Base-by-base conservation (phyloP, 2,888 invertebrate species). In the Monoplex corrugatus region DNA sequence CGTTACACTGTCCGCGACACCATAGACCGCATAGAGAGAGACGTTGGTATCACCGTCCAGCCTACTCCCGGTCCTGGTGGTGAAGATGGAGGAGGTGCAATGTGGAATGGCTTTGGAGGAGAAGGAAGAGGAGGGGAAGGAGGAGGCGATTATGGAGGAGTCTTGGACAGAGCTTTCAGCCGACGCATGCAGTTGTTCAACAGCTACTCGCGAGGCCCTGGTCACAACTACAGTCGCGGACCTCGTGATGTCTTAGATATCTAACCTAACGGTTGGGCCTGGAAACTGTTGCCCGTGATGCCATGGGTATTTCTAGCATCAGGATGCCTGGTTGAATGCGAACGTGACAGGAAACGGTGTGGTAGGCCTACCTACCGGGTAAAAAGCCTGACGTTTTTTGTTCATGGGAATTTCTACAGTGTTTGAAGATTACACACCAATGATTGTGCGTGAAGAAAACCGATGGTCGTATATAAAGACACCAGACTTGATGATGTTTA, bases 121-220 rank as follows among this genome's bases (percentile, higher is more conserved):
- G 38, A 3, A 40, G 63, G 40, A 23, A 13, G 80, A 80, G 43
- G 45, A 13, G 82, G 82, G 16, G 82, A 32, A 13, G 6, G 44
- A 13, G 44, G 45, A 0, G 68, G 63, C 5, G 68, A 23, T 6
- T 38, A 28, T 1, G 23, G 44, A 0, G 80, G 87, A 8, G 3
- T 78, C 78, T 78, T 87, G 75, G 87, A 75, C 23, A 23, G 87
- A 38, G 45, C 78, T 28, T 50, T 87, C 13, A 87, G 78, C 13
- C 72, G 72, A 2, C 87, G 78, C 0, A 5, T 87, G 38, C 78
- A 45, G 35, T 6, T 38, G 32, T 78, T 87, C 40, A 40, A 44
- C 32, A 45, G 78, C 23, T 86, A 44, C 35, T 19, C 32, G n/a
- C 32, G 32, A 6, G 86, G 32, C 5, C 75, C n/a, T 2, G 86